phyloP scores from a whole-genome alignment of 2,113 vertebrate genomes.

The Eulacestoma nigropectus region DNA sequence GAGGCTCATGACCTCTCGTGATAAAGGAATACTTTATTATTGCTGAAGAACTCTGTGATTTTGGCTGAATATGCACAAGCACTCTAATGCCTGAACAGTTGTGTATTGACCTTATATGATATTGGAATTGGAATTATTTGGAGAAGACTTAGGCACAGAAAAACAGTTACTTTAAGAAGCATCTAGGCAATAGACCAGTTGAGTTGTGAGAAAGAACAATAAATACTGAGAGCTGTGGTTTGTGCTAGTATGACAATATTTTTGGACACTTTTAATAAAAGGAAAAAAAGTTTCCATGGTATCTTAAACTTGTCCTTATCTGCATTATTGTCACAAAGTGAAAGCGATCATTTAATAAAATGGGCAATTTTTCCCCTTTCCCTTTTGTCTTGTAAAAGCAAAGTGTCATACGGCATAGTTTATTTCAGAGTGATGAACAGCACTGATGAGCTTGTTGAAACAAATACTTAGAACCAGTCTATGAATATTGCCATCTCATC shows the following conservation, averaged over 20 bases:
- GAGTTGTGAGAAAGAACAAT: background rate
- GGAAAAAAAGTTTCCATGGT: background rate
- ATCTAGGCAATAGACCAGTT: background rate
- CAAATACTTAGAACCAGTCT: background rate
- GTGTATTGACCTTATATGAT: background rate
- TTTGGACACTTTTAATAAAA: background rate
- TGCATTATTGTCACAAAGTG: background rate
- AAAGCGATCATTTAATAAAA: background rate
- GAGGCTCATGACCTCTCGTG: background rate
- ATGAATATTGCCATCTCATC: background rate
- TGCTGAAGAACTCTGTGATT: background rate
- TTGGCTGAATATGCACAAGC: background rate
- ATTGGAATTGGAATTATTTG: background rate
- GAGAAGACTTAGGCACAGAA: background rate
- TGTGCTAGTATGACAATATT: background rate
- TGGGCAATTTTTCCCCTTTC: accelerated
- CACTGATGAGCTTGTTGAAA: background rate
- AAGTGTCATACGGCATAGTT: background rate
- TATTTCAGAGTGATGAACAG: background rate
- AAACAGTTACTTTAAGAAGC: background rate
- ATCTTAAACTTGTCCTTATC: background rate
- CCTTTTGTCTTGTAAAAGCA: background rate
- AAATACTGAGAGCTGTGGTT: background rate
- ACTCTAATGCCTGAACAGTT: background rate
- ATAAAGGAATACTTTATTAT: background rate